These are phyloP conservation scores for Ichneumoninae sp. DNA, from an alignment of 2,888 invertebrate genomes.

Conservation along the genomic window DNA sequence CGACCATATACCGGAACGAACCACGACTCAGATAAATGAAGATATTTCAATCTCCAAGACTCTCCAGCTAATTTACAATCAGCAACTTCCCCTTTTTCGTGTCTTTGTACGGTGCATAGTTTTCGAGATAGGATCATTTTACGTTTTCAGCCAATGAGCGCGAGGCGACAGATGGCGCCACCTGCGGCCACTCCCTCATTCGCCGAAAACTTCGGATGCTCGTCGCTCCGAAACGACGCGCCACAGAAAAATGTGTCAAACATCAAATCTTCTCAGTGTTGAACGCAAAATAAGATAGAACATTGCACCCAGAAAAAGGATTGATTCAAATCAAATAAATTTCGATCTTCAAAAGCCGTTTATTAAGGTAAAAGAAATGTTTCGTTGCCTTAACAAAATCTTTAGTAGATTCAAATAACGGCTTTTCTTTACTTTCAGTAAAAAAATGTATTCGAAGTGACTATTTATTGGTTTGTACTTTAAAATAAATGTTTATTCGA, in stretches of 20 bases:
- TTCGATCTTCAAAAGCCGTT: too few relatives aligned
- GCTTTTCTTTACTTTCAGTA: too few relatives aligned
- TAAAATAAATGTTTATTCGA: too few relatives aligned
- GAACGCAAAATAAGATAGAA: not conserved
- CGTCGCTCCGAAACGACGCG: not conserved
- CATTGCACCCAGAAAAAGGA: too few relatives aligned
- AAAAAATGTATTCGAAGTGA: too few relatives aligned
- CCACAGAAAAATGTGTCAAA: not conserved
- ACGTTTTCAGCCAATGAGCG: not conserved
- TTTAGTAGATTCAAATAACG: too few relatives aligned
- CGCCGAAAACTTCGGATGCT: not conserved
- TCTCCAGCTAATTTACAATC: slow-evolving; percentile 48
- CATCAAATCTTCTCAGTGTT: not conserved
- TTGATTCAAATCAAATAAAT: too few relatives aligned
- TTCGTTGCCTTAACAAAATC: too few relatives aligned
- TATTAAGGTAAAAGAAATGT: too few relatives aligned
- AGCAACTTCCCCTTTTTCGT: not conserved
- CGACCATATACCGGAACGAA: not conserved
- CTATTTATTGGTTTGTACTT: too few relatives aligned
- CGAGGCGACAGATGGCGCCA: not conserved
- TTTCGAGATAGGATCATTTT: not conserved
- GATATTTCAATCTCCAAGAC: slow-evolving; percentile 53
- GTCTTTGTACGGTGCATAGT: not conserved
- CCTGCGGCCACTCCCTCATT: not conserved
- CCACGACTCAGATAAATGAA: slow-evolving; percentile 56